Percentiles rank a stretch among this genome's conserved stretches.
phyloP scores from a whole-genome alignment of 1,140 invertebrate species.

The Mylabris phalerata region DNA sequence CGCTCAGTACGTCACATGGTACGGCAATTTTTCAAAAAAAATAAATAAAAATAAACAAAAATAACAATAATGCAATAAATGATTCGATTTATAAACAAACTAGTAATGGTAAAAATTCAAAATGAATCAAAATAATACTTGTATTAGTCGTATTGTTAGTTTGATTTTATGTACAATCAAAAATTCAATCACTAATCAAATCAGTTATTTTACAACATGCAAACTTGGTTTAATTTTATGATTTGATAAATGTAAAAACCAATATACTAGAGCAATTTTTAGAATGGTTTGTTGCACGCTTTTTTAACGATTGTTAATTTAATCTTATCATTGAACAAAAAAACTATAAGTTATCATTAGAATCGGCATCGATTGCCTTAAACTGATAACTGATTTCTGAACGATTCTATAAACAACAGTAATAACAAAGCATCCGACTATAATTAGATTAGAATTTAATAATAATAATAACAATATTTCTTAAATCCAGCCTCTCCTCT shows the following conservation, averaged over 20 bases:
- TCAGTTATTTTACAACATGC: conserved; percentile 12
- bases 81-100: no score
- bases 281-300: no score
- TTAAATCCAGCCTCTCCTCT: no score
- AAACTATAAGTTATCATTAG: no score
- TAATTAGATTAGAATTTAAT: not conserved
- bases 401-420: not conserved
- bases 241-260: no score
- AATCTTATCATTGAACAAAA: no score
- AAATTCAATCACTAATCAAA: conserved; percentile 10
- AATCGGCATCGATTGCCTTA: no score
- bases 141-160: not conserved
- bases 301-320: no score
- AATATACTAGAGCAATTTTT: no score
- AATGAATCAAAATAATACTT: not conserved
- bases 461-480: not conserved
- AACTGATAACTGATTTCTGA: no score
- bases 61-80: not conserved
- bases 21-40: conserved; percentile 11
- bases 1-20: conserved; percentile 25
- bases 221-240: not conserved
- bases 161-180: conserved; percentile 3
- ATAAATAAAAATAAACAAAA: not conserved
- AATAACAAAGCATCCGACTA: not conserved
- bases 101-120: no score